Evolutionary conservation across 2,888 invertebrate genomes (phyloP), one percentile per base, ranked within the genome.

Genomic region (Drosophila rubida): DNA sequence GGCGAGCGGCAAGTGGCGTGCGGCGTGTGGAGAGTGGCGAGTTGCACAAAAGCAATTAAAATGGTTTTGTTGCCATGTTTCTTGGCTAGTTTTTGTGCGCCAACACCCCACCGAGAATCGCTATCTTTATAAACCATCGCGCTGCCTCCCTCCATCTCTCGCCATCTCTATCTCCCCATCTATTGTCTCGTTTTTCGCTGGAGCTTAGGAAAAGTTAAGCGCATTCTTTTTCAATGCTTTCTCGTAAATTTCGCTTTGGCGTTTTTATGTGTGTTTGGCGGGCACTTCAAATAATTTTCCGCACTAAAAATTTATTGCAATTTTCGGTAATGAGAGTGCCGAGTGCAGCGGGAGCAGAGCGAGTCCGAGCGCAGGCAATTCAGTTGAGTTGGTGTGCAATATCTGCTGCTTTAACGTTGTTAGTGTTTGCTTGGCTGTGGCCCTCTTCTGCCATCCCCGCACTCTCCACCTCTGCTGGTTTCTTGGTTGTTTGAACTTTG

Each of bases 221-320:
- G 69, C 59, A 71, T 74, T 75, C 70, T 59, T 75, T 58, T 69
- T 77, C 66, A 64, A 59, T 50, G 73, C 55, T 62, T 62, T 76
- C 78, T 82, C 84, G 87, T 87, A 87, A 85, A 85, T 85, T 83
- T 71, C 51, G 50, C 49, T 54, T 87, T 85, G 71, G 85, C 88
- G 75, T 87, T 85, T 85, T 85, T 86, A 87, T 85, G 83, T 83
- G 84, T 87, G 88, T 77, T 63, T 85, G 78, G 75, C 69, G 80
- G 82, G 83, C 86, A 77, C 88, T 80, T 86, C 88, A 83, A 82
- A 88, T 80, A 85, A 85, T 85, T 85, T 86, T 79, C 63, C 67
- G 74, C 75, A 77, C 78, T 71, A 80, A 69, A 83, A 85, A 85
- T 85, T 85, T 85, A 87, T 85, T 86, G 85, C 85, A 80, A 83